Base-by-base conservation (phyloP, 2,888 invertebrate genomes). In the Meteorus colon region DNA sequence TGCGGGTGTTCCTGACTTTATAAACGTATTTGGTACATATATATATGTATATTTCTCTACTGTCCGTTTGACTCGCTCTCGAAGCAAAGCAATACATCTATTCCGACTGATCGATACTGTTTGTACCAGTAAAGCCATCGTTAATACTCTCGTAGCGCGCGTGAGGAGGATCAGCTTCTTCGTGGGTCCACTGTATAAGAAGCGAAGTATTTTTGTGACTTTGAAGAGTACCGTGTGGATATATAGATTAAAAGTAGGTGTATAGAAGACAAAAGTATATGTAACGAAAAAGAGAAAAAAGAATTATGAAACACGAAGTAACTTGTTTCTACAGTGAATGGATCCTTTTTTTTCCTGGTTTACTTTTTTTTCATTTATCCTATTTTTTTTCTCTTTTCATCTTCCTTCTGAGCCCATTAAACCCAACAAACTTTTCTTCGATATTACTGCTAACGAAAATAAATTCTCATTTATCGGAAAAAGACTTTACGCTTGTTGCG, bases 61-160 rank as follows among this genome's bases (percentile, higher is more conserved):
- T 68, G 75, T 71, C 76, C 55, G 51, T 68, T 69, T 62, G 68
- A 79, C 74, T 77, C 12, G 8, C 41, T 41, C 12, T 41, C 8
- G 37, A 19, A 37, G 10, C 45, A n/a, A n/a, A 34, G 45, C 45
- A 45, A 67, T 73, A 77, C 77, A 76, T 74, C 66, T 24, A 34
- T 70, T 63, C 24, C n/a, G 65, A 76, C 77, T 76, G 79, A 78
- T 79, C 76, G 73, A 78, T 78, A 78, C 67, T 70, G 62, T 31
- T 16, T 48, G n/a, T 48, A 73, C 73, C 68, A 70, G 76, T 79
- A 75, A 41, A 79, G 78, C 76, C 69, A 70, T 78, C 73, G 73
- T 71, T 77, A 77, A 78, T 75, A 74, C 79, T 78, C 74, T 71
- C 72, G 67, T 65, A 48, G 4, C 45, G 74, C 67, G 59, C 72